Conservation (phyloP, 1,140 invertebrate species). For the Heliothis virescens region DNA sequence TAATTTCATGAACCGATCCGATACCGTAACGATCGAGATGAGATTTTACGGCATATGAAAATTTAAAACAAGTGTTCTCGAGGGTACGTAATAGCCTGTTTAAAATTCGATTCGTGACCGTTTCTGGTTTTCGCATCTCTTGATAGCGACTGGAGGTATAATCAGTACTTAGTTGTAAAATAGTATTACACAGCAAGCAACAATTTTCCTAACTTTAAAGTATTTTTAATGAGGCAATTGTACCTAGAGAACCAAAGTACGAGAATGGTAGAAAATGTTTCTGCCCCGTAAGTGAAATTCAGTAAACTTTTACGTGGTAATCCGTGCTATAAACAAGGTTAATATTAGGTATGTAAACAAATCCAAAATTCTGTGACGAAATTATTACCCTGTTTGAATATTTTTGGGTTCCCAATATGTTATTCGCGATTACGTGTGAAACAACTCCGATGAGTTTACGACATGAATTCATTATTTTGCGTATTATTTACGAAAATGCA, state of each 20-base stretch:
- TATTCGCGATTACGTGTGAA: not conserved
- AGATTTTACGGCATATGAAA: constrained; percentile 5
- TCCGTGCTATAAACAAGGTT: no score
- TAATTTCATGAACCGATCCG: not conserved
- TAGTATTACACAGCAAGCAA: no score
- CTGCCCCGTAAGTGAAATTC: no score
- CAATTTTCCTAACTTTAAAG: no score
- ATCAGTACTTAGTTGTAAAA: not conserved
- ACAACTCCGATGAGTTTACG: not conserved
- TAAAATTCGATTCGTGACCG: constrained; percentile 34
- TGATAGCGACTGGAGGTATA: not conserved
- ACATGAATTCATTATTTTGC: not conserved
- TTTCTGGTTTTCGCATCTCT: constrained; percentile 16
- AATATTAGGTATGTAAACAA: not conserved
- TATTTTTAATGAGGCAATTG: no score
- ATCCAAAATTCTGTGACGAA: not conserved
- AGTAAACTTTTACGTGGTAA: no score
- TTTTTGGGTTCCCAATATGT: not conserved
- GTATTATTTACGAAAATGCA: not conserved
- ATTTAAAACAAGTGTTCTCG: constrained; percentile 2
- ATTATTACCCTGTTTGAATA: not conserved
- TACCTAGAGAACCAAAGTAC: no score
- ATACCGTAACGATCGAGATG: constrained; percentile 1
- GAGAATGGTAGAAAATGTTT: no score
- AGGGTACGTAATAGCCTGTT: constrained; percentile 6